Conservation (phyloP, 2,113 vertebrate genomes). For the Chaetodon auriga region DNA sequence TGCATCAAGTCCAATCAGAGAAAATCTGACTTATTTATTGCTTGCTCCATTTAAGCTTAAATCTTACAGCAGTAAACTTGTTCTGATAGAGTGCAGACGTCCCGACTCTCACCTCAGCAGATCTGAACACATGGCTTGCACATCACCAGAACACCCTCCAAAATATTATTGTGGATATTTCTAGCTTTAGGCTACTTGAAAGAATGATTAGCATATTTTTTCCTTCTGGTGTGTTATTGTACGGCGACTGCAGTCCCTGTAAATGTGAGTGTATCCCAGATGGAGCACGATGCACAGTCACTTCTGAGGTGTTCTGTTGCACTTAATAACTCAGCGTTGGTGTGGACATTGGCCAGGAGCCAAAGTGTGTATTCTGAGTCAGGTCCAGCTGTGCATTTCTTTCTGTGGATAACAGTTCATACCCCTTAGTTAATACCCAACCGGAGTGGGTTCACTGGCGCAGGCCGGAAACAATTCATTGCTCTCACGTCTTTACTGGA, state of each 20-base stretch:
- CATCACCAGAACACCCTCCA: constrained; percentile 15
- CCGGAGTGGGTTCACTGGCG: constrained; percentile 56
- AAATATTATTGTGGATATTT: constrained; percentile 52
- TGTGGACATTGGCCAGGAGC: constrained; percentile 64
- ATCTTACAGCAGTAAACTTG: neutral
- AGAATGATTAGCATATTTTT: constrained; percentile 28
- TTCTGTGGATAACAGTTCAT: constrained; percentile 64
- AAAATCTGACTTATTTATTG: neutral
- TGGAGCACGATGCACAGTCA: constrained; percentile 49
- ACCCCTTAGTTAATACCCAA: constrained; percentile 55
- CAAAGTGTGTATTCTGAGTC: constrained; percentile 63
- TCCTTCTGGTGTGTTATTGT: constrained; percentile 44
- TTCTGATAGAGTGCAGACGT: neutral
- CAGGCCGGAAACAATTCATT: constrained; percentile 78
- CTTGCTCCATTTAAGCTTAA: neutral
- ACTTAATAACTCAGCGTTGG: constrained; percentile 69
- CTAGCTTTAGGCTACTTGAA: constrained; percentile 7
- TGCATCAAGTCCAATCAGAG: neutral
- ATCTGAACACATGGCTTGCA: constrained; percentile 21
- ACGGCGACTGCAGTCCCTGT: constrained; percentile 17
- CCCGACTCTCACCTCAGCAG: neutral
- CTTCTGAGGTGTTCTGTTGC: constrained; percentile 74
- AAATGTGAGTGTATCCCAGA: constrained; percentile 42
- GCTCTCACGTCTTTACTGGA: constrained; percentile 65
- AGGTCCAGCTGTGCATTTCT: constrained; percentile 76